Conservation (phyloP, 2,113 vertebrate genomes). For the Boleophthalmus pectinirostris region DNA sequence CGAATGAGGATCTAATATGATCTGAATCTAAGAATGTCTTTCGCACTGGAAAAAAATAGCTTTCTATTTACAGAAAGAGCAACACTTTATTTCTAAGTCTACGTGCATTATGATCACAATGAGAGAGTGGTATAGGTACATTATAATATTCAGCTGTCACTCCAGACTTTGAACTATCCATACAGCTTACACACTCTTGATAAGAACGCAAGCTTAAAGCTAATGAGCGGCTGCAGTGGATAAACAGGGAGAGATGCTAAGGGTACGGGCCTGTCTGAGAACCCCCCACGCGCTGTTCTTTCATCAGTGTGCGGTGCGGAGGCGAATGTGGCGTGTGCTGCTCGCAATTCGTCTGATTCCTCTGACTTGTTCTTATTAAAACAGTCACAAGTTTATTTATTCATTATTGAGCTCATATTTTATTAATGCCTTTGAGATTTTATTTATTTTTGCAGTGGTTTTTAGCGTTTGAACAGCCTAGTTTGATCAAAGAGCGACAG, state of each 20-base stretch:
- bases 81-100: background rate
- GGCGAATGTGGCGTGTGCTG: slow-evolving; percentile 61
- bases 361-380: slow-evolving; percentile 64
- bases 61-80: background rate
- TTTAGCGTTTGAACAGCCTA: slow-evolving; percentile 35
- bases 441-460: slow-evolving; percentile 64
- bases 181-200: background rate
- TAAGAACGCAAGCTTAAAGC: slow-evolving; percentile 11
- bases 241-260: slow-evolving; percentile 19
- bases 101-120: background rate
- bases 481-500: slow-evolving; percentile 66
- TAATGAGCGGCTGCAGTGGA: slow-evolving; percentile 5
- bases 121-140: background rate
- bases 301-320: slow-evolving; percentile 59
- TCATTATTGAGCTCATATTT: slow-evolving; percentile 73
- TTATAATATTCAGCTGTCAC: background rate
- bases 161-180: background rate
- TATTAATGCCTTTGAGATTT: slow-evolving; percentile 69
- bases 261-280: slow-evolving; percentile 46
- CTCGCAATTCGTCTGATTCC: slow-evolving; percentile 55
- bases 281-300: slow-evolving; percentile 50
- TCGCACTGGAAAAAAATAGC: background rate
- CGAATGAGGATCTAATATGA: too few species aligned
- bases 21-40: background rate
- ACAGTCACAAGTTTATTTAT: slow-evolving; percentile 74